Base-by-base conservation (phyloP, 2,888 invertebrate species). In the Anarsia innoxiella region DNA sequence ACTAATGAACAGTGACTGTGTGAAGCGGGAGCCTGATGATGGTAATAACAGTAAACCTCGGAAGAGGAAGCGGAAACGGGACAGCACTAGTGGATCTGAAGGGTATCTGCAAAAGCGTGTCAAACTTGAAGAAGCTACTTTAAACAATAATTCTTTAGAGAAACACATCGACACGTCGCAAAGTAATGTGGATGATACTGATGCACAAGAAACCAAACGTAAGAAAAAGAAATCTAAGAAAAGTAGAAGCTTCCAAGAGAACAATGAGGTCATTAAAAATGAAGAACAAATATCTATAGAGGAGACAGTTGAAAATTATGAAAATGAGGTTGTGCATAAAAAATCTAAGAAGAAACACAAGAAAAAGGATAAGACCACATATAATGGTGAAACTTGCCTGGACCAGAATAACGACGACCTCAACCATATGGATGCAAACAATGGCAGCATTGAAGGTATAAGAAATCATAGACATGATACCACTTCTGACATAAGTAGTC, bases 201-300 rank as follows among this genome's bases (percentile, higher is more conserved):
- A 13, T n/a, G n/a, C n/a, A n/a, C 3, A 29, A 4, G 27, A 35
- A 34, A 23, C 19, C 11, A 34, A 31, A n/a, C n/a, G n/a, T n/a
- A n/a, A n/a, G 31, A 35, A 16, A 15, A 44, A 8, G 27, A 45
- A 31, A 33, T 16, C 23, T 5, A 13, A 41, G 13, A 15, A 15
- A 28, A 12, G 39, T 50, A 45, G 49, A 42, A 31, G 41, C 45
- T 41, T 54, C 46, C 23, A 59, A 55, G 26, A 31, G 3, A 19
- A 19, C 5, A 13, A 13, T 27, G 33, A 36, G 4, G 34, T 35
- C 30, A 12, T 44, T 11, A 27, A 33, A n/a, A n/a, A n/a, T 14
- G 25, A 26, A 23, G 37, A 41, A 12, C 37, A 29, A 12, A 26
- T 37, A n/a, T 12, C 12, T 68, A 45, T 50, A 8, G 27, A 44